Percentiles rank a stretch among this genome's conserved stretches.
These are phyloP conservation scores for Chloroclysta siterata DNA, from an alignment of 2,888 invertebrate species.

Conservation along the genomic window DNA sequence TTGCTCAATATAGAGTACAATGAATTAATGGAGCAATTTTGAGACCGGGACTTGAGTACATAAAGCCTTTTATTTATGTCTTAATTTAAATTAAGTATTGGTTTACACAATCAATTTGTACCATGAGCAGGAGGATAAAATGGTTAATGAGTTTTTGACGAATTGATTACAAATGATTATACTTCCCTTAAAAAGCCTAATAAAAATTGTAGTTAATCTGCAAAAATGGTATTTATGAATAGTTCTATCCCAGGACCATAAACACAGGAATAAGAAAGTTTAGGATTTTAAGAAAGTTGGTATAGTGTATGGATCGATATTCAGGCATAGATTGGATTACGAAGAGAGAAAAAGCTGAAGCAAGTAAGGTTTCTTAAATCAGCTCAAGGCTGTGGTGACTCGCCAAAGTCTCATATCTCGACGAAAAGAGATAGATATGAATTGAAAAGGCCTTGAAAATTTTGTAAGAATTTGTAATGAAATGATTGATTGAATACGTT, in stretches of 20 bases:
- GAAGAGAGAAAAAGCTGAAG: neutral
- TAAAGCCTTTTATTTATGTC: no score
- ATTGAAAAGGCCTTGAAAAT: neutral
- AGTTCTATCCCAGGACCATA: neutral
- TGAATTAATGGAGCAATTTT: no score
- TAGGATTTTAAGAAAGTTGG: neutral
- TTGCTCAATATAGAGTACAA: no score
- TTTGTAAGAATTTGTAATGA: neutral
- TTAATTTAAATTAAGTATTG: no score
- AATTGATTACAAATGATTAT: no score
- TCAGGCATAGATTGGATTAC: neutral
- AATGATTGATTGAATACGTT: conserved; percentile 3
- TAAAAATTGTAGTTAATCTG: neutral
- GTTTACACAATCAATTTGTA: no score
- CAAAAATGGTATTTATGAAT: neutral
- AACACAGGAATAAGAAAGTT: neutral
- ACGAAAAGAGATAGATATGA: neutral
- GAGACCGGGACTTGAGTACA: no score
- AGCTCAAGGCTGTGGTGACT: neutral
- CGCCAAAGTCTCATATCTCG: neutral
- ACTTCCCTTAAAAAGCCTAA: no score
- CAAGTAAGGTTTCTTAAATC: neutral
- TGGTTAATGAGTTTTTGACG: no score
- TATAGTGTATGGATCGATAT: neutral
- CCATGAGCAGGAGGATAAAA: no score